Conservation (phyloP, 2,888 invertebrate species). For the Dicyrtomina minuta region DNA sequence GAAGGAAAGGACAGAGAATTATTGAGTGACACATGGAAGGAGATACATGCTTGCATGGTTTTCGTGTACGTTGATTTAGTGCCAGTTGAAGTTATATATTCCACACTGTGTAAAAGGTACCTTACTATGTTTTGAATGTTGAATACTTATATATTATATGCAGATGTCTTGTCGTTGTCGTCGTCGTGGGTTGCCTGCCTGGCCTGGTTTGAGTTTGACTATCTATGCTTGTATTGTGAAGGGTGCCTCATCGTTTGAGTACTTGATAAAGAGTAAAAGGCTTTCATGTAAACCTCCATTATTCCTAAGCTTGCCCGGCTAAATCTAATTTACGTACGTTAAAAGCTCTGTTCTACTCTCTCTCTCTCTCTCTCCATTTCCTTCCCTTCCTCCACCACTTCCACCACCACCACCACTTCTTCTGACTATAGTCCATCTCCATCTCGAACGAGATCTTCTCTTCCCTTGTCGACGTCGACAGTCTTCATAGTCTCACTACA, state of each 20-base stretch:
- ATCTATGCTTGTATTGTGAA: constrained; percentile 18
- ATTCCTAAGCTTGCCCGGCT: constrained; percentile 56
- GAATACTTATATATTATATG: constrained; percentile 11
- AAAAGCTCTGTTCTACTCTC: constrained; percentile 54
- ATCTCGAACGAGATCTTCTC: no score
- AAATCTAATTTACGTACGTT: constrained; percentile 57
- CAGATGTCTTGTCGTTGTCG: constrained; percentile 17
- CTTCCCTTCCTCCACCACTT: constrained; percentile 12
- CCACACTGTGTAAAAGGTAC: not conserved
- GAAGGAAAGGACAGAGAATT: no score
- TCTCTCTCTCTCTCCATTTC: constrained; percentile 27
- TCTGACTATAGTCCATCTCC: no score
- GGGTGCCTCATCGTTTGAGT: constrained; percentile 45
- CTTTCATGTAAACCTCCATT: constrained; percentile 56
- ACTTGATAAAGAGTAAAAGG: constrained; percentile 53
- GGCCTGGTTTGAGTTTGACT: no score
- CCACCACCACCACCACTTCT: not conserved
- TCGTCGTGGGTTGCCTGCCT: no score
- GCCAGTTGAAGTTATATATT: no score
- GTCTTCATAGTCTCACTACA: not conserved
- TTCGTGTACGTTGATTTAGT: no score
- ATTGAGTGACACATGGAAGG: no score
- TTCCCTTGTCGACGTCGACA: not conserved
- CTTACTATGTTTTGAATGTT: not conserved
- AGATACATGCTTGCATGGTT: no score